Percentiles rank a stretch among this genome's conserved stretches.
phyloP scores from a whole-genome alignment of 1,140 invertebrate genomes.

The Cotesia glomerata region DNA sequence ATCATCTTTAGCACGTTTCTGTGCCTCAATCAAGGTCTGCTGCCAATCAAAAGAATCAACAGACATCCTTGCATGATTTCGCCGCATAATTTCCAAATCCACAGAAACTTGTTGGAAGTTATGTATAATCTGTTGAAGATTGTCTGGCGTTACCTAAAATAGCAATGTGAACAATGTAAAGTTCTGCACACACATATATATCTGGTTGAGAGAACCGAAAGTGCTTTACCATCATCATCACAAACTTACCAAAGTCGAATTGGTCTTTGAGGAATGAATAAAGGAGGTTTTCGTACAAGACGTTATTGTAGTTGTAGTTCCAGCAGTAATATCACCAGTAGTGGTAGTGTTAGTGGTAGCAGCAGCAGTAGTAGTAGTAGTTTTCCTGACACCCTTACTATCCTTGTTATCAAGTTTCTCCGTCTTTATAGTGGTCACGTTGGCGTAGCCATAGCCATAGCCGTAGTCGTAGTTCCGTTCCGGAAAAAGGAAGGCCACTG shows the following conservation, averaged over 20 bases:
- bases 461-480: constrained; percentile 27
- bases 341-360: too few species aligned
- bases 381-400: neutral
- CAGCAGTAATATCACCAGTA: too few species aligned
- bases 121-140: constrained; percentile 41
- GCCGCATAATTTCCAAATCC: constrained; percentile 33
- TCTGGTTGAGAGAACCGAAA: neutral
- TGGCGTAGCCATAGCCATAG: neutral
- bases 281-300: neutral
- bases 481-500: constrained; percentile 42
- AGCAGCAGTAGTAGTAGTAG: neutral
- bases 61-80: constrained; percentile 22
- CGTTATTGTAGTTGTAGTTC: neutral
- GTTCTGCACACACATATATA: neutral
- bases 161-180: constrained; percentile 11
- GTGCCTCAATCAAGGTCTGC: constrained; percentile 30
- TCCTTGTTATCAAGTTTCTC: constrained; percentile 5
- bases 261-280: constrained; percentile 5
- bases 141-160: constrained; percentile 20
- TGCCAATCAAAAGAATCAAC: constrained; percentile 42
- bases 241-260: constrained; percentile 5
- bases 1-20: constrained; percentile 34
- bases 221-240: neutral
- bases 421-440: constrained; percentile 3
- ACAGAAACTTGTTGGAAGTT: constrained; percentile 42